phyloP scores from a whole-genome alignment of 2,113 vertebrate species.

The Daubentonia madagascariensis region DNA sequence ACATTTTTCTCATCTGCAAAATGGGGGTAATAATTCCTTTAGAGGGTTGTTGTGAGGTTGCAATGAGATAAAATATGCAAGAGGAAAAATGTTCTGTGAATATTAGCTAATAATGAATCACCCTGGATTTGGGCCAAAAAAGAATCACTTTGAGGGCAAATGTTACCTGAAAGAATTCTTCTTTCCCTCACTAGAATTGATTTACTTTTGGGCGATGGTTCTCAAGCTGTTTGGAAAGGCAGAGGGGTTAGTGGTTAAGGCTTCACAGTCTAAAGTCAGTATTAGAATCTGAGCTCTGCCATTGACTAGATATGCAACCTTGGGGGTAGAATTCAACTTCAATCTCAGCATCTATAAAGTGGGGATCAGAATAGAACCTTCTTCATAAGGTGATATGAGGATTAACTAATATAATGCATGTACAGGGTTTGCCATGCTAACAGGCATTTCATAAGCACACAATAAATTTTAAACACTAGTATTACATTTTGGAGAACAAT shows the following conservation, averaged over 20 bases:
- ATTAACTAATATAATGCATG: not conserved
- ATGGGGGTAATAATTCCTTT: not conserved
- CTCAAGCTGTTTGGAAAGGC: not conserved
- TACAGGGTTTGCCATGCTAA: not conserved
- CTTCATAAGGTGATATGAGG: not conserved
- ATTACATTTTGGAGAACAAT: not conserved
- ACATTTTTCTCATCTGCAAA: not conserved
- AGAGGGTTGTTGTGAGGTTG: not conserved
- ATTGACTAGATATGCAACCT: not conserved
- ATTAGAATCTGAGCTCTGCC: not conserved
- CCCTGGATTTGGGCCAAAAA: not conserved
- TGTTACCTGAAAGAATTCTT: not conserved
- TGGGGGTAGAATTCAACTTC: not conserved
- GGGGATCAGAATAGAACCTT: not conserved
- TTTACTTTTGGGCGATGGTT: not conserved
- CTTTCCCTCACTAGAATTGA: not conserved
- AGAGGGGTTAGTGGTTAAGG: not conserved
- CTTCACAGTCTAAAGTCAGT: not conserved
- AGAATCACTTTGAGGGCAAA: not conserved
- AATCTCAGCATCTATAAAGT: not conserved
- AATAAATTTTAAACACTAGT: not conserved
- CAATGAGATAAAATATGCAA: not conserved
- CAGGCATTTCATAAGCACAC: not conserved
- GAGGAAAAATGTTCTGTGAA: not conserved
- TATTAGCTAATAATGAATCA: not conserved